A percentile compares a stretch with the other conserved stretches of the same genome.
These are phyloP conservation scores for Cyprinella venusta DNA, from an alignment of 2,797 vertebrate species.

Conservation along the genomic window DNA sequence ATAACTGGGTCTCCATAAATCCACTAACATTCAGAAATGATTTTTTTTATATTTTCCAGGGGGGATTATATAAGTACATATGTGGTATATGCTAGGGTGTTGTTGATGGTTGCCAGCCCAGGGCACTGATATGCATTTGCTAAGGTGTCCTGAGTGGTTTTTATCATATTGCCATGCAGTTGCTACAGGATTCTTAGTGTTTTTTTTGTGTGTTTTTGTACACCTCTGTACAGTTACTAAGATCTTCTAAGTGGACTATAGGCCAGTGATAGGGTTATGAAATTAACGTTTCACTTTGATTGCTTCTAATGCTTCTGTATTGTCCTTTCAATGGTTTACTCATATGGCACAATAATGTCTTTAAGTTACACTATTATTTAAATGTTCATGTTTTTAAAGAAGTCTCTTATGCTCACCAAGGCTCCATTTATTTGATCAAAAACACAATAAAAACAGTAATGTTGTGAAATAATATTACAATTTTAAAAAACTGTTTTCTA, in stretches of 20 bases:
- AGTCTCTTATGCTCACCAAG: not conserved
- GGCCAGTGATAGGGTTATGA: not conserved
- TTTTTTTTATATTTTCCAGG: not conserved
- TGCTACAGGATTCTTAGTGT: not conserved
- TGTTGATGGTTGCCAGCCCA: too few species aligned
- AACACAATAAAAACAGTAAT: not conserved
- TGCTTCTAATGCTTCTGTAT: not conserved
- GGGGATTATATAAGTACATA: too few species aligned
- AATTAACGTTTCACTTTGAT: not conserved
- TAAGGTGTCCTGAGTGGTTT: too few species aligned
- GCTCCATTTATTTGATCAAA: not conserved
- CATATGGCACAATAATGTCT: not conserved
- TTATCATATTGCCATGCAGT: too few species aligned
- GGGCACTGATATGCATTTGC: too few species aligned
- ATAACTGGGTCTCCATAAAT: conserved; percentile 1
- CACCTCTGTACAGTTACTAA: not conserved
- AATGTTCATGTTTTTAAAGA: not conserved
- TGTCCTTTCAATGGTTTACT: not conserved
- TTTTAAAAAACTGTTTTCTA: not conserved
- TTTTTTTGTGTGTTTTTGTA: not conserved
- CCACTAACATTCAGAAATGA: conserved; percentile 51
- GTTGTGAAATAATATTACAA: not conserved
- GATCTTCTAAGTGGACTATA: not conserved
- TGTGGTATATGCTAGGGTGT: too few species aligned
- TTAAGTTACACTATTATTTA: not conserved